Evolutionary conservation across 2,113 vertebrate species (phyloP), one percentile per base, ranked within the genome.

Genomic region (Grammomys dolichurus): DNA sequence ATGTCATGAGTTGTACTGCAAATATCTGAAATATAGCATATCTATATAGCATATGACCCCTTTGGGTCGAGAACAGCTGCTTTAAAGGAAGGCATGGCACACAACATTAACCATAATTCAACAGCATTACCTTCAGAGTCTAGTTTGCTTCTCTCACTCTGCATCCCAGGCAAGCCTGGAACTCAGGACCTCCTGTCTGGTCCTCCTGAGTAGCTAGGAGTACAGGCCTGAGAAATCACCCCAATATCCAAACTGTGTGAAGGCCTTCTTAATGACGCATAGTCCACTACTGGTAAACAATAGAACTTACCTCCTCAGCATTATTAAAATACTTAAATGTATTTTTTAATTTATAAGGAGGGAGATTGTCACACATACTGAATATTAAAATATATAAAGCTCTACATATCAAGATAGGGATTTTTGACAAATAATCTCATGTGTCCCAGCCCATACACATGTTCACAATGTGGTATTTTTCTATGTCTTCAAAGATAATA

Each of bases 211-310:
- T 43, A 75, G 51, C 51, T 60, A 17, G n/a, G n/a, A 89, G 26
- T 31, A 75, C n/a, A 75, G n/a, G 26, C 16, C n/a, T 75, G 54
- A 89, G 36, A 58, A 95, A 75, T 10, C 0, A 75, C 26, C 1
- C 65, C 17, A 89, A 89, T 89, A 73, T 82, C 33, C 28, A 76
- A 85, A n/a, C 75, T 95, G 94, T 43, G 63, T 54, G 73, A 97
- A 95, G 63, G 67, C 43, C 92, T 95, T 82, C 60, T 89, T 65
- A 91, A 93, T 46, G 51, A 94, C 10, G 95, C 94, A 76, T 75
- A 94, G 56, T 70, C 4, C n/a, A 31, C 31, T 28, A 75, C n/a
- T 91, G 24, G 7, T 73, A 95, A 7, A 77, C 54, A 87, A 90
- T 48, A 82, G n/a, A 48, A 17, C 26, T 93, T 76, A 95, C 13